phyloP scores from a whole-genome alignment of 35 echinoderm and acorn worm species.

The Strongylocentrotus purpuratus region DNA sequence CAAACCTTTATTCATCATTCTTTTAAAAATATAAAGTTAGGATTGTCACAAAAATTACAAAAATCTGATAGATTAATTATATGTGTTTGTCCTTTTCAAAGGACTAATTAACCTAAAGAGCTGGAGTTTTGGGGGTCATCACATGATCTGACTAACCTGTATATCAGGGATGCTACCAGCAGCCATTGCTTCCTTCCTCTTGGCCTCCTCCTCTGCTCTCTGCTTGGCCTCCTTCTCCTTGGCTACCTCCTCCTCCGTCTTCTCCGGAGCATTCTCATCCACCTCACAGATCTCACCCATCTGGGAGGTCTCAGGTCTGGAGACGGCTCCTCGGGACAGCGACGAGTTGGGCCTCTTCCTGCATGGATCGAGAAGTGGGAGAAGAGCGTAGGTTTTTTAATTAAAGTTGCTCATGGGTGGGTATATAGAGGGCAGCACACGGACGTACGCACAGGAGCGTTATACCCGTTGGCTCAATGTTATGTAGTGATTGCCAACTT shows the following conservation, averaged over 20 bases:
- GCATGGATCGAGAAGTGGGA: not conserved
- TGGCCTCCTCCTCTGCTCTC: conserved; percentile 58
- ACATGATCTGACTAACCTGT: not conserved
- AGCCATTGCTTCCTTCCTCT: conserved; percentile 35
- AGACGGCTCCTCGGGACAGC: conserved; percentile 70
- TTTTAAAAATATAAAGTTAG: too few relatives aligned
- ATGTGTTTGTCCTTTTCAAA: too few relatives aligned
- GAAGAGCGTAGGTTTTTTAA: not conserved
- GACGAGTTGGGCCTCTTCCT: conserved; percentile 95
- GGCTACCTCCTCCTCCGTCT: conserved; percentile 61
- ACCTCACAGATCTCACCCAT: conserved; percentile 90
- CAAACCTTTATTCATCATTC: too few relatives aligned
- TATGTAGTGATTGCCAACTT: too few relatives aligned
- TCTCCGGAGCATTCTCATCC: conserved; percentile 89
- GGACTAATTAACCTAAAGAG: too few relatives aligned
- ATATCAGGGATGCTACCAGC: conserved; percentile 28
- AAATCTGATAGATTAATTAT: too few relatives aligned
- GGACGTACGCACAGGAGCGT: too few relatives aligned
- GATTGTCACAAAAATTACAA: too few relatives aligned
- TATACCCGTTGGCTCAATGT: too few relatives aligned
- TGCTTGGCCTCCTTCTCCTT: conserved; percentile 61
- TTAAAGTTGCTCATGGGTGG: too few relatives aligned
- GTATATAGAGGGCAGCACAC: too few relatives aligned
- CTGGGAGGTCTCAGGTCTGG: conserved; percentile 61
- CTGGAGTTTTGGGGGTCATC: too few relatives aligned